Percentiles rank a stretch among this genome's conserved stretches.
phyloP scores from a whole-genome alignment of 2,797 vertebrate species.

The Odontamblyopus lacepedii region DNA sequence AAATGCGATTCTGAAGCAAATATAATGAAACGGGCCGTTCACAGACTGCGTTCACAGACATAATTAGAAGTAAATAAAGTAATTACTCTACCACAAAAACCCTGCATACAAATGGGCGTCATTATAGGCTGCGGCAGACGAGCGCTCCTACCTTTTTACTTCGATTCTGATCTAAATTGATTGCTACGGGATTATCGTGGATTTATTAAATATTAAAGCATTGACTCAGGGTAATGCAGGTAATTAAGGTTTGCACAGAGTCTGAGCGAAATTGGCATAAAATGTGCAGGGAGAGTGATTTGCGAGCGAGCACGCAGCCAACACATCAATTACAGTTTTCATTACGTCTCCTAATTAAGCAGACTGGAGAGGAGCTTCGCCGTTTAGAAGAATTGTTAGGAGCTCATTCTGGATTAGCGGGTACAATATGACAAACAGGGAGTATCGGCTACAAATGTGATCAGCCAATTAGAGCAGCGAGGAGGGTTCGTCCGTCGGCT shows the following conservation, averaged over 20 bases:
- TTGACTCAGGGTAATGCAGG: slow-evolving; percentile 88
- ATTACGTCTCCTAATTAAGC: slow-evolving; percentile 76
- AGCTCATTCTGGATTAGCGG: slow-evolving; percentile 70
- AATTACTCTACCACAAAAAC: slow-evolving; percentile 84
- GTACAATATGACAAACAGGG: slow-evolving; percentile 46
- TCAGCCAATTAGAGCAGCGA: slow-evolving; percentile 34
- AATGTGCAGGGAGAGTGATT: slow-evolving; percentile 79
- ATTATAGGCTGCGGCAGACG: slow-evolving; percentile 75
- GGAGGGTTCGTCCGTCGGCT: slow-evolving; percentile 27
- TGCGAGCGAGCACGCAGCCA: slow-evolving; percentile 71
- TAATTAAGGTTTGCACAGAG: slow-evolving; percentile 87
- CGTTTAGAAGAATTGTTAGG: slow-evolving; percentile 70
- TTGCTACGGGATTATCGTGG: slow-evolving; percentile 88
- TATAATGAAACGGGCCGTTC: slow-evolving; percentile 58
- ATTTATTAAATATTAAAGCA: slow-evolving; percentile 92
- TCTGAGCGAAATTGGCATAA: slow-evolving; percentile 80
- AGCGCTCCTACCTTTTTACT: slow-evolving; percentile 81
- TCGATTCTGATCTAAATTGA: slow-evolving; percentile 89
- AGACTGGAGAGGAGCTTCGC: slow-evolving; percentile 67
- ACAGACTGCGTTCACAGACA: slow-evolving; percentile 64
- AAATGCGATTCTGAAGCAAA: slow-evolving; percentile 47
- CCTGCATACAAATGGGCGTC: slow-evolving; percentile 83
- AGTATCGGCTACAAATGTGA: slow-evolving; percentile 37
- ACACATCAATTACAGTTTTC: slow-evolving; percentile 77
- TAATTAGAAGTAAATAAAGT: slow-evolving; percentile 85